phyloP scores from a whole-genome alignment of 1,140 invertebrate species.

The Conus betulinus region DNA sequence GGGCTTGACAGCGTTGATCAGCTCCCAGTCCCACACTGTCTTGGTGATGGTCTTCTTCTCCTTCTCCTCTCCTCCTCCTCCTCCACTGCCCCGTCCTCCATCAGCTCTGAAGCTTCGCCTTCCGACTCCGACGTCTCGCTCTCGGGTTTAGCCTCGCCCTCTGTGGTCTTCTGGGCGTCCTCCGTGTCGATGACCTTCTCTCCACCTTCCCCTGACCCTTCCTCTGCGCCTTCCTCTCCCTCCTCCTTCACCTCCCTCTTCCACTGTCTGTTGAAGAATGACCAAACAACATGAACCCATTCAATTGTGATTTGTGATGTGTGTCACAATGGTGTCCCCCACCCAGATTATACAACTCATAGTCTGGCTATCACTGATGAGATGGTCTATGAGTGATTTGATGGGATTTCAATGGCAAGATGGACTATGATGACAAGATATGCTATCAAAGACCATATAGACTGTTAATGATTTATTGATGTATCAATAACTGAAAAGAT shows the following conservation, averaged over 20 bases:
- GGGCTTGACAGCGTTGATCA: constrained; percentile 97
- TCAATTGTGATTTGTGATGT: too few relatives aligned
- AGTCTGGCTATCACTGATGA: too few relatives aligned
- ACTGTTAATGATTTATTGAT: too few relatives aligned
- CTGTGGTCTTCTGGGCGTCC: constrained; percentile 76
- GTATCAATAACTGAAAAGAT: too few relatives aligned
- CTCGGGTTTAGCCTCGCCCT: constrained; percentile 81
- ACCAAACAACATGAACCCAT: not conserved
- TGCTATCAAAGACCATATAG: too few relatives aligned
- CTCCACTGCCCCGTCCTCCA: constrained; percentile 78
- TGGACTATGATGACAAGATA: too few relatives aligned
- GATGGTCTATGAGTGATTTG: too few relatives aligned
- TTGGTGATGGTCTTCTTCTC: constrained; percentile 93
- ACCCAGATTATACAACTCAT: too few relatives aligned
- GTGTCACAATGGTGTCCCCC: too few relatives aligned
- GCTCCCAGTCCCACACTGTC: constrained; percentile 98
- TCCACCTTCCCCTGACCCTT: constrained; percentile 75
- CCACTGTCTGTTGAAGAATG: constrained; percentile 16
- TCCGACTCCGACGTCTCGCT: constrained; percentile 89
- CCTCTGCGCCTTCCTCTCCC: constrained; percentile 28
- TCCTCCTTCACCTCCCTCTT: not conserved
- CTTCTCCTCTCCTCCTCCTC: constrained; percentile 77
- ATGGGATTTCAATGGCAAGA: too few relatives aligned
- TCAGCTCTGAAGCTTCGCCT: constrained; percentile 78
- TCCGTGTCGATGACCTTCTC: constrained; percentile 50